phyloP scores from a whole-genome alignment of 2,797 vertebrate genomes.

The Pipistrellus pygmaeus region DNA sequence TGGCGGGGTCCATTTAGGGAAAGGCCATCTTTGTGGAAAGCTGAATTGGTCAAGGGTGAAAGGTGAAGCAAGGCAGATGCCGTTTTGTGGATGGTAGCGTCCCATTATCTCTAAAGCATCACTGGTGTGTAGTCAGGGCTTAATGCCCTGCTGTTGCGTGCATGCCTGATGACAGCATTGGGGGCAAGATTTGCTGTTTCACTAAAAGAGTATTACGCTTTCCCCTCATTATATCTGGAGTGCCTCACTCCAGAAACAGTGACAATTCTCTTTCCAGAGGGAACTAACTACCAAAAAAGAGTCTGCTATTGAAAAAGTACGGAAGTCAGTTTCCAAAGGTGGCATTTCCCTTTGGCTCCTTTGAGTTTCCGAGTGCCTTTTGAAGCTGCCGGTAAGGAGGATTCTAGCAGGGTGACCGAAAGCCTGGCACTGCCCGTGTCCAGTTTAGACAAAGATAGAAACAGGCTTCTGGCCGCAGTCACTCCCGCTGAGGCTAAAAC shows the following conservation, averaged over 20 bases:
- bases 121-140: not conserved
- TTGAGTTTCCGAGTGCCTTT: not conserved
- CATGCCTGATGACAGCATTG: not conserved
- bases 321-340: not conserved
- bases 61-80: conserved; percentile 57
- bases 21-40: conserved; percentile 45
- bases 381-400: not conserved
- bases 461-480: not conserved
- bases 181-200: not conserved
- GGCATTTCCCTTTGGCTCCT: conserved; percentile 31
- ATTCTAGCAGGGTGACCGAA: not conserved
- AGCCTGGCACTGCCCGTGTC: not conserved
- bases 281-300: not conserved
- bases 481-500: not conserved
- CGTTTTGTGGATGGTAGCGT: not conserved
- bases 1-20: not conserved
- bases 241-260: not conserved
- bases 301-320: not conserved
- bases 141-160: not conserved
- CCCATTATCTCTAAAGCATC: not conserved
- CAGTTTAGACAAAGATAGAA: conserved; percentile 59
- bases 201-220: not conserved
- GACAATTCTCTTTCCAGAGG: not conserved
- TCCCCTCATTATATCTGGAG: not conserved
- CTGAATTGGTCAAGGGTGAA: conserved; percentile 40